Percentiles rank a stretch among this genome's conserved stretches.
phyloP scores from a whole-genome alignment of 2,113 vertebrate genomes.

The Synchiropus splendidus region DNA sequence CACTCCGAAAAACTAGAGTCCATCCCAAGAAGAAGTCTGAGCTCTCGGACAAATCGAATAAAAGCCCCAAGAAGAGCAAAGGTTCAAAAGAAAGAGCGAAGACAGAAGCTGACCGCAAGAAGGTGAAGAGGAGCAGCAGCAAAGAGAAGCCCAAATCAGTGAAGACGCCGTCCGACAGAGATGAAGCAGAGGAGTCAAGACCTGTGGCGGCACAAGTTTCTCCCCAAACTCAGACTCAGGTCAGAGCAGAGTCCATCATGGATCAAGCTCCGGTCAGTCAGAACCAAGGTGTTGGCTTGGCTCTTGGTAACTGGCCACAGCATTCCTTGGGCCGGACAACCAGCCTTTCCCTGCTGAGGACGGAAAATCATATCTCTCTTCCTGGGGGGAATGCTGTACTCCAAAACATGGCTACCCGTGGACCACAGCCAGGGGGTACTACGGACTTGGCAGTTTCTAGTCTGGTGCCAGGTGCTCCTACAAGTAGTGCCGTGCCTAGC shows the following conservation, averaged over 20 bases:
- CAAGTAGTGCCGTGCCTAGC: slow-evolving; percentile 1
- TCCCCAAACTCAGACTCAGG: background rate
- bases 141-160: slow-evolving; percentile 5
- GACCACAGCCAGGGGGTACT: background rate
- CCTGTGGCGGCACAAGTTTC: too few species aligned
- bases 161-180: background rate
- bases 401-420: too few species aligned
- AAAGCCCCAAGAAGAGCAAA: slow-evolving; percentile 26
- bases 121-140: slow-evolving; percentile 5
- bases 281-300: slow-evolving; percentile 12
- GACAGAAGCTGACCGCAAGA: slow-evolving; percentile 5
- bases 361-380: slow-evolving; percentile 23
- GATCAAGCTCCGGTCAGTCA: slow-evolving; percentile 5
- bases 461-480: slow-evolving; percentile 5
- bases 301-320: too few species aligned
- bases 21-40: slow-evolving; percentile 50
- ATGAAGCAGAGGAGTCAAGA: too few species aligned
- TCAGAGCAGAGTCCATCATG: background rate
- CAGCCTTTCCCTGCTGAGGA: slow-evolving; percentile 17
- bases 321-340: slow-evolving; percentile 6
- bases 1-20: slow-evolving; percentile 66
- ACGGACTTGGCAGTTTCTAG: slow-evolving; percentile 5
- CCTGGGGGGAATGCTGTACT: slow-evolving; percentile 21
- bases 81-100: slow-evolving; percentile 10
- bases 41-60: slow-evolving; percentile 13